A percentile compares a stretch with the other conserved stretches of the same genome.
phyloP scores from a whole-genome alignment of 2,888 invertebrate species.

The Pristionchus arcanus region DNA sequence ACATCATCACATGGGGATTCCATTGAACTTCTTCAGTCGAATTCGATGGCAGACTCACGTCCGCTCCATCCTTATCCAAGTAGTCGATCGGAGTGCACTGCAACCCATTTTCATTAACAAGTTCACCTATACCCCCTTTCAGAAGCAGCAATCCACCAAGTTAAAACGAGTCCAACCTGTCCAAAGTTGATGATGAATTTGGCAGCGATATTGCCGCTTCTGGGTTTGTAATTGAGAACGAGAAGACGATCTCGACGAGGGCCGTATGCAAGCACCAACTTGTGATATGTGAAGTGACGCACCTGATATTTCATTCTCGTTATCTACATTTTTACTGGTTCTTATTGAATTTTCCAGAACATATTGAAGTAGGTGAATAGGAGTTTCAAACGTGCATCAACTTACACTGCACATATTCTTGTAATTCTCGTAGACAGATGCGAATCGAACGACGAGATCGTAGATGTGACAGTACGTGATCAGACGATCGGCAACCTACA shows the following conservation, averaged over 20 bases:
- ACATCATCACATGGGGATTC: slow-evolving; percentile 73
- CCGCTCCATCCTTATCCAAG: neutral
- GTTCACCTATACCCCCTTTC: neutral
- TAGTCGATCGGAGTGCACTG: slow-evolving; percentile 44
- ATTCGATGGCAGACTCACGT: slow-evolving; percentile 13
- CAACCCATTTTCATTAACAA: neutral
- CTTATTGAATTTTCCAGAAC: neutral
- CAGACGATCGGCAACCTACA: slow-evolving; percentile 62
- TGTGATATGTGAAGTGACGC: slow-evolving; percentile 93
- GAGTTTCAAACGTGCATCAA: neutral
- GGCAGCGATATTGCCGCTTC: slow-evolving; percentile 53
- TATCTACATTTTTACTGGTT: neutral
- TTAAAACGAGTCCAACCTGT: slow-evolving; percentile 52
- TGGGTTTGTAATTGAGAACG: slow-evolving; percentile 57
- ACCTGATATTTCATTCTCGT: slow-evolving; percentile 82
- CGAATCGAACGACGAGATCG: slow-evolving; percentile 71
- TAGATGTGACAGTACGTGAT: slow-evolving; percentile 71
- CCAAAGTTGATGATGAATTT: slow-evolving; percentile 65
- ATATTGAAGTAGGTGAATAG: neutral
- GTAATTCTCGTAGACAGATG: slow-evolving; percentile 68
- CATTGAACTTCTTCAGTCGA: slow-evolving; percentile 63
- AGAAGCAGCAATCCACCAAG: neutral
- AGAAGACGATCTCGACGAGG: slow-evolving; percentile 69
- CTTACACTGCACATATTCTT: slow-evolving; percentile 69
- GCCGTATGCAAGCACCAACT: slow-evolving; percentile 92